These are phyloP conservation scores for Schizotus pectinicornis DNA, from an alignment of 2,888 invertebrate species.

Conservation along the genomic window DNA sequence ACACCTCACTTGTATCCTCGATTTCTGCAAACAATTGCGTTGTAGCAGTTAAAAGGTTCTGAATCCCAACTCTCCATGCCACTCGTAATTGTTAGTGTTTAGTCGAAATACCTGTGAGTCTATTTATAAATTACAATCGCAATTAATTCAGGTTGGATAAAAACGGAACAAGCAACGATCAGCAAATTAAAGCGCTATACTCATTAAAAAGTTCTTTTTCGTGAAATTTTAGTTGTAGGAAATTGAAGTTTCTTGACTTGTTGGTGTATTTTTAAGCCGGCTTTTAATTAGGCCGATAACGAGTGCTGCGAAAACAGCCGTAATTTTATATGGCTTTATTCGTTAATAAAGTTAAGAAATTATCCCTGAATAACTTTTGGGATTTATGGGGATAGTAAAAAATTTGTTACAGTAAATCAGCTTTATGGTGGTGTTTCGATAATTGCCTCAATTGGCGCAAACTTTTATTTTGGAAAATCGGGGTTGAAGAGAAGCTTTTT, in stretches of 20 bases:
- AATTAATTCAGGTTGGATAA: conserved; percentile 12
- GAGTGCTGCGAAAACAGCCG: neutral
- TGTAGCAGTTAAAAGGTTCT: conserved; percentile 7
- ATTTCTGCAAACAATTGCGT: conserved; percentile 19
- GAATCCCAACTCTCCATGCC: conserved; percentile 14
- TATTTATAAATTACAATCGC: conserved; percentile 20
- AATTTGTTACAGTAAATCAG: conserved; percentile 24
- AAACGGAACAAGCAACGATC: no score
- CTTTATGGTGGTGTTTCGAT: conserved; percentile 22
- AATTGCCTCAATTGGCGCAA: conserved; percentile 1
- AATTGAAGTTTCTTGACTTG: conserved; percentile 2
- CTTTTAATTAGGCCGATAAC: neutral
- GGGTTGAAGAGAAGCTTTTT: neutral
- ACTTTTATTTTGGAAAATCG: conserved; percentile 6
- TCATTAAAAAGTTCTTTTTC: no score
- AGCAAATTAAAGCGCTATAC: no score
- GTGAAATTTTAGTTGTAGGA: conserved; percentile 7
- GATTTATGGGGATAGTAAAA: conserved; percentile 1
- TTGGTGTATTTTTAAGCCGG: no score
- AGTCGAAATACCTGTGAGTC: conserved; percentile 17
- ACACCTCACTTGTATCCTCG: conserved; percentile 12
- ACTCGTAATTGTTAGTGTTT: conserved; percentile 19
- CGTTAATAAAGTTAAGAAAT: neutral
- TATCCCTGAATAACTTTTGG: no score
- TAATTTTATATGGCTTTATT: neutral